Percentiles rank a stretch among this genome's conserved stretches.
Evolutionary conservation across 30 jellyfish, hydroid and myxozoan species (phyloP).

Genomic region (Cassiopea andromeda): DNA sequence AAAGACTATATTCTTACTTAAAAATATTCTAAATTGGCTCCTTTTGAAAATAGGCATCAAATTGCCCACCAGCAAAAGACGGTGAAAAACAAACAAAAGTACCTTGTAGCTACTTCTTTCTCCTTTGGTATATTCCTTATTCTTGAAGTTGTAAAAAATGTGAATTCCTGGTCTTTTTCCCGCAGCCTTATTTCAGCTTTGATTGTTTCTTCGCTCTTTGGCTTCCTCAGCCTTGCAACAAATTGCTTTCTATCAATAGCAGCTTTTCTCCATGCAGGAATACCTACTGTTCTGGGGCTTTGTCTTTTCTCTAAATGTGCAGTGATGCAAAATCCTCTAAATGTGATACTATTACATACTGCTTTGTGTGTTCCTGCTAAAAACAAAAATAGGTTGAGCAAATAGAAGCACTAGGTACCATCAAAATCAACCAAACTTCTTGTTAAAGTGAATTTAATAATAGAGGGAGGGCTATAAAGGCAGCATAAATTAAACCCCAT

Average conservation of each 20-base stretch:
- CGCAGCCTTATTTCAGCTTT: constrained; percentile 54
- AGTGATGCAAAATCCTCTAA: constrained; percentile 39
- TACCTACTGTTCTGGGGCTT: constrained; percentile 80
- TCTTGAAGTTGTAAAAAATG: constrained; percentile 47
- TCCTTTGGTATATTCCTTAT: constrained; percentile 43
- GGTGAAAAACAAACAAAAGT: not conserved
- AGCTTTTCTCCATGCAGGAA: constrained; percentile 81
- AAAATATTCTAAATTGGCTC: too few relatives aligned
- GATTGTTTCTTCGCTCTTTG: constrained; percentile 60
- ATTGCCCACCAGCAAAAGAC: too few relatives aligned
- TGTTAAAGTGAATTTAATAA: too few relatives aligned
- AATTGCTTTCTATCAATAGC: constrained; percentile 71
- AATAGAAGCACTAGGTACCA: not conserved
- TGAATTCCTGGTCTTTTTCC: constrained; percentile 46
- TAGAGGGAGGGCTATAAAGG: too few relatives aligned
- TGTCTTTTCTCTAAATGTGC: constrained; percentile 61
- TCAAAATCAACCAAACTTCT: not conserved
- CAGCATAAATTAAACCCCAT: too few relatives aligned
- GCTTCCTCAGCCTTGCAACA: constrained; percentile 60
- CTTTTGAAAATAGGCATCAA: too few relatives aligned
- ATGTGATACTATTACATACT: not conserved
- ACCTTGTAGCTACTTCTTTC: constrained; percentile 29
- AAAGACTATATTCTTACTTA: too few relatives aligned
- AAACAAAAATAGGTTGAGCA: not conserved
- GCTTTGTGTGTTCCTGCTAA: not conserved